Evolutionary conservation across 2,888 invertebrate genomes (phyloP), one percentile per base, ranked within the genome.

Genomic region (Coleophora flavipennella): DNA sequence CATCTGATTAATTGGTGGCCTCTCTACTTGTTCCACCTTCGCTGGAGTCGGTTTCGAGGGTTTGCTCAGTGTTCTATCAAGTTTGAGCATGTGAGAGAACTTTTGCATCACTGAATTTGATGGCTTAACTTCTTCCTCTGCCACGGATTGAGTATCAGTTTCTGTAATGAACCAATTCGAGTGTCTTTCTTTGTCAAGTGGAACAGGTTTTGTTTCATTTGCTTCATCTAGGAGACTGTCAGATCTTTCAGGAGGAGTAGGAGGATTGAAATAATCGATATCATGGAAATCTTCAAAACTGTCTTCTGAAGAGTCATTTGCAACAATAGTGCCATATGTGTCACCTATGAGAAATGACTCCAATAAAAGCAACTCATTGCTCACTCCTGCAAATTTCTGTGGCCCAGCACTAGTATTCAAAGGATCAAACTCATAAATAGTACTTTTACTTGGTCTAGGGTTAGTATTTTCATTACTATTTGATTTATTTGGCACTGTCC

Each of bases 401-500:
- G 62, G 40, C 8, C 59, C 46, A 14, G 46, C 51, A 36, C 57
- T 58, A 2, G 59, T 50, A 38, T 74, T 74, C 14, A 89, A 67
- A 1, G 91, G 92, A 73, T 92, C 92, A 74, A 92, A 92, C 67
- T 92, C 91, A 62, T 88, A 84, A 36, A 92, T 88, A n/a, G 91
- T 86, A 58, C 91, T 90, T 51, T 87, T 78, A 39, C 86, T 85
- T 1, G 72, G 51, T 32, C 72, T 63, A 53, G 57, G 38, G 46
- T 50, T 51, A 43, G 35, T 36, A 44, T 55, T 49, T 13, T 39
- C 26, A 7, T 29, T 40, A 29, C 50, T 48, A 34, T 42, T 51
- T 31, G 62, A 46, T 41, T 55, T 45, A 39, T 57, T 51, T 35
- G 76, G 71, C 41, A 78, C 44, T 10, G 64, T 69, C 79, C 75